Conservation (phyloP, 2,888 invertebrate genomes). For the Euproctis similis region DNA sequence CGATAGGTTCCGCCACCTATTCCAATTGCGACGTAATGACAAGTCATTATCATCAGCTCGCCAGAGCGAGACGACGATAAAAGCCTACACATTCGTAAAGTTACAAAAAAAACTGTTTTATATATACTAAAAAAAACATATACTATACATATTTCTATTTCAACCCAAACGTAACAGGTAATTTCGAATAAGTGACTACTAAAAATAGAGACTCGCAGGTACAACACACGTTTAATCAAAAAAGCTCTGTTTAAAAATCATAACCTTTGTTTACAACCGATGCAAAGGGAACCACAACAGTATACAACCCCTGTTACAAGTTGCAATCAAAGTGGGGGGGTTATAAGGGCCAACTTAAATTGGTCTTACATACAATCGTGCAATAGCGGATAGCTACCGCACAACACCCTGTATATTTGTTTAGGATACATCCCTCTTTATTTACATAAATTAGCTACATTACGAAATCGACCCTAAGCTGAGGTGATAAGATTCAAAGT, state of each 20-base stretch:
- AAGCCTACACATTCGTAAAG: too few species aligned
- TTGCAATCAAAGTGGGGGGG: slow-evolving; percentile 13
- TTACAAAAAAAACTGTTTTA: too few species aligned
- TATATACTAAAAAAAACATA: too few species aligned
- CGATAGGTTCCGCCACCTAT: too few species aligned
- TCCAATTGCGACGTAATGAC: too few species aligned
- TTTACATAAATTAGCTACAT: slow-evolving; percentile 48
- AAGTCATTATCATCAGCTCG: too few species aligned
- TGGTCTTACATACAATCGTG: slow-evolving; percentile 40
- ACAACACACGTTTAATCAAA: slow-evolving; percentile 25
- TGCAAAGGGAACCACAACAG: slow-evolving; percentile 22
- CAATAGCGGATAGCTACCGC: slow-evolving; percentile 42
- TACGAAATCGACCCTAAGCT: too few species aligned
- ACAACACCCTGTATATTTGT: slow-evolving; percentile 64
- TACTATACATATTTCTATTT: too few species aligned
- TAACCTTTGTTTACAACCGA: slow-evolving; percentile 33
- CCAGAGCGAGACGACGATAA: too few species aligned
- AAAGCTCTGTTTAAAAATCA: slow-evolving; percentile 37
- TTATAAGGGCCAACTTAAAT: slow-evolving; percentile 33
- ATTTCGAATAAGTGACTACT: slow-evolving; percentile 8
- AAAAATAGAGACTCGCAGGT: slow-evolving; percentile 17
- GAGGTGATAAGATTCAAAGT: slow-evolving; percentile 40
- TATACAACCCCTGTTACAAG: slow-evolving; percentile 8
- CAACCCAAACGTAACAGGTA: background rate
- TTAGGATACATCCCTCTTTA: slow-evolving; percentile 65